A percentile compares a stretch with the other conserved stretches of the same genome.
Conservation (phyloP, 2,888 invertebrate genomes). For the Dioctria rufipes region DNA sequence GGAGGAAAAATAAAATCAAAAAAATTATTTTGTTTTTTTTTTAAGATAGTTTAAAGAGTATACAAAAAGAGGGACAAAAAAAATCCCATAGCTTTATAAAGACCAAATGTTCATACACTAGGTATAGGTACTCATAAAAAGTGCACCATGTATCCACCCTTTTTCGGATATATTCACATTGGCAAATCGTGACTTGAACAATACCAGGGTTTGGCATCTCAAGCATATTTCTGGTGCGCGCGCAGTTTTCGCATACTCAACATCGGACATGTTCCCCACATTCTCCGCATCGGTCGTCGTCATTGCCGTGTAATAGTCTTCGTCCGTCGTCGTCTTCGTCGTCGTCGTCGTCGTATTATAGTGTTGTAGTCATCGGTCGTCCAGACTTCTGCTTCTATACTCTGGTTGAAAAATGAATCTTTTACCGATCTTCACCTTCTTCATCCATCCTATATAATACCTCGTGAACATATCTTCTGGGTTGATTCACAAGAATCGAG, state of each 20-base stretch:
- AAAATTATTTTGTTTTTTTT: background rate
- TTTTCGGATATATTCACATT: conserved; percentile 51
- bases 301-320: no score
- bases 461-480: no score
- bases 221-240: conserved; percentile 40
- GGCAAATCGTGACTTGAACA: conserved; percentile 51
- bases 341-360: no score
- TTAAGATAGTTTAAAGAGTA: conserved; percentile 28
- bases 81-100: background rate
- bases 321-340: no score
- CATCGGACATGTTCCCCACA: conserved; percentile 54
- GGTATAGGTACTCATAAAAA: conserved; percentile 39
- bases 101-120: conserved; percentile 39
- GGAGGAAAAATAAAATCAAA: background rate
- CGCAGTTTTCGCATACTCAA: conserved; percentile 56
- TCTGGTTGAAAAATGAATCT: conserved; percentile 40
- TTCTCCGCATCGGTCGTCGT: conserved; percentile 33
- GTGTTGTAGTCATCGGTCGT: no score
- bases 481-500: conserved; percentile 44
- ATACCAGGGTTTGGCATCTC: conserved; percentile 50
- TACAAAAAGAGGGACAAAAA: background rate
- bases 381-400: no score
- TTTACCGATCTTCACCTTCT: conserved; percentile 43
- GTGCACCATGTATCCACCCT: conserved; percentile 52
- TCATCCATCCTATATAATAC: conserved; percentile 13